Conservation (phyloP, 2,113 vertebrate species). For the Laticauda colubrina region DNA sequence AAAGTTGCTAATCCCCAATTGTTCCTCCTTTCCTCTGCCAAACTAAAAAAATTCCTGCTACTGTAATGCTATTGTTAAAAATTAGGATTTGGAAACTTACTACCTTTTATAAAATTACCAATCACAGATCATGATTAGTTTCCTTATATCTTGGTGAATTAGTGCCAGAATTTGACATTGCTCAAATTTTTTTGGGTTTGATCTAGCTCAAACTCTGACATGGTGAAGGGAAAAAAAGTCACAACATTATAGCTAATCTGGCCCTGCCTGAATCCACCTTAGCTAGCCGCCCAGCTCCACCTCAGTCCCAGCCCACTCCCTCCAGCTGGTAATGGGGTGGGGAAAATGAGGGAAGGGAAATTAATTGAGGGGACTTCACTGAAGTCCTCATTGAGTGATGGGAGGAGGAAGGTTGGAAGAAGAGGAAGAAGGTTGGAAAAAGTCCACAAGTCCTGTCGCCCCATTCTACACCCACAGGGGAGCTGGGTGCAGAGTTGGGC, state of each 20-base stretch:
- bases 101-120: not conserved
- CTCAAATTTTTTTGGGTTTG: slow-evolving; percentile 88
- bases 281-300: not conserved
- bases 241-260: not conserved
- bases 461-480: not conserved
- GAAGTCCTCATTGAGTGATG: no score
- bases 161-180: slow-evolving; percentile 89
- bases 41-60: not conserved
- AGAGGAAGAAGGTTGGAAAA: no score
- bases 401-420: no score
- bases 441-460: not conserved
- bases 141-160: not conserved
- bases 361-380: no score
- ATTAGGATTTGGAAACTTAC: not conserved
- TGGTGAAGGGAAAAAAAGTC: slow-evolving; percentile 75
- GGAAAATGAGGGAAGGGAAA: no score
- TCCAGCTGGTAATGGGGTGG: not conserved
- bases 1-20: not conserved
- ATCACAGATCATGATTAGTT: not conserved
- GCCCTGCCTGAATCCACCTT: not conserved
- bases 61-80: not conserved
- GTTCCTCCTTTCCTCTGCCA: not conserved
- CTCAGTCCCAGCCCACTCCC: not conserved
- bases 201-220: slow-evolving; percentile 91
- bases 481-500: not conserved